Base-by-base conservation (phyloP, 2,113 vertebrate species). In the Halichoeres trimaculatus region DNA sequence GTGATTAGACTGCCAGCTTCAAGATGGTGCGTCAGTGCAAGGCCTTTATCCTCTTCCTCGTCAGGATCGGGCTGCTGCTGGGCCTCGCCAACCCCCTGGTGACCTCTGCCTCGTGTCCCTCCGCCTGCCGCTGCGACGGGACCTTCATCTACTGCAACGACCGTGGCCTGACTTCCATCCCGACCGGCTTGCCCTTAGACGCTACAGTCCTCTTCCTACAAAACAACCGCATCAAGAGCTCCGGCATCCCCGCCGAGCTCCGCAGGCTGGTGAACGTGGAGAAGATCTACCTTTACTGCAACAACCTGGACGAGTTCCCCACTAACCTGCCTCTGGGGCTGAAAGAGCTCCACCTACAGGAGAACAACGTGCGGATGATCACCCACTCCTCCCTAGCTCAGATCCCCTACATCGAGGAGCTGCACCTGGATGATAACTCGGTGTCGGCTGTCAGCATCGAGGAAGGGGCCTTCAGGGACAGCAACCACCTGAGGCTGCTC, bases 111-210 rank as follows among this genome's bases (percentile, higher is more conserved):
- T 92, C 96, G 20, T 99, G 98, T 87, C 98, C 98, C 82, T 95
- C 95, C 56, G 92, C 91, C 45, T 99, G 98, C 92, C 97, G 98
- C 86, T 99, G 98, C 69, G 98, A 99, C 78, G 90, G 95, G 74
- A 98, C 97, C 81, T 99, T 99, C 94, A 97, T 99, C 93, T 99
- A 99, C 92, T 99, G 98, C 91, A 99, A 99, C 70, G 98, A 99
- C 91, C 96, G 98, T 75, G 96, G 94, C 81, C 94, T 99, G 92
- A 99, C 98, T 72, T 99, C 97, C 87, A 99, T 99, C 85, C 98
- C 98, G 72, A 91, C 90, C 53, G 98, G 97, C 87, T 95, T 99
- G 90, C 98, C 98, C 74, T 93, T 92, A 92, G 97, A 99, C 70
- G 96, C 98, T 93, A 99, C 98, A 69, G 95, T 97, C 82, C 97